Evolutionary conservation across 2,797 vertebrate genomes (phyloP), one percentile per base, ranked within the genome.

Genomic region (Pachyuromys duprasi): DNA sequence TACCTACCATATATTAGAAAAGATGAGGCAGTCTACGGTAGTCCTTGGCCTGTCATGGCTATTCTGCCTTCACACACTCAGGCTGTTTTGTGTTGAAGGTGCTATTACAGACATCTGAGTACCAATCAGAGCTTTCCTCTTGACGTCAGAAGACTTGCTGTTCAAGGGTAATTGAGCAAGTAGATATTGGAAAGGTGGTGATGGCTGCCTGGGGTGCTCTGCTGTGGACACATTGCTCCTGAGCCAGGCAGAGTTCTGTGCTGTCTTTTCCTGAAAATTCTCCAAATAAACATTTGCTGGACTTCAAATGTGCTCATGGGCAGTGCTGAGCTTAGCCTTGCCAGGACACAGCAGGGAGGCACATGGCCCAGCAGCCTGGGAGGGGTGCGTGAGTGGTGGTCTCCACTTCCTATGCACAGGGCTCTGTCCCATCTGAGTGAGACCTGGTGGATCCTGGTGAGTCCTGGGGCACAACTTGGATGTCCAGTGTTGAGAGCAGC

Each of bases 51-150:
- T 18, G 42, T 55, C 15, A 8, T 0, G 17, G 49, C 42, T 49
- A 55, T 63, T 14, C 69, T 65, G 28, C 57, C 62, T 90, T 63
- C 81, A 65, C 39, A 53, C 22, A 53, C 0, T 13, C 45, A 79
- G 62, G 26, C 42, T 79, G 33, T 65, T 78, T n/a, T 67, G 45
- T 67, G 62, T 86, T 86, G 87, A 84, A 76, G 42, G 28, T 55
- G 33, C 45, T 67, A 67, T 67, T 69, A 42, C 63, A 83, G 53
- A 45, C 36, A 31, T 9, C 28, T 42, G 24, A 89, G 33, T 57
- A 79, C 39, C 76, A 83, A 93, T 74, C 9, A 60, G 79, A 88
- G 36, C 65, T 89, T 93, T 28, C 67, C 72, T 92, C 45, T 92
- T 67, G 63, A 60, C 3, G 13, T 92, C 24, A 24, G 62, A 36